A percentile compares a stretch with the other conserved stretches of the same genome.
Conservation (phyloP, 1,140 invertebrate species). For the Nephotettix cincticeps region DNA sequence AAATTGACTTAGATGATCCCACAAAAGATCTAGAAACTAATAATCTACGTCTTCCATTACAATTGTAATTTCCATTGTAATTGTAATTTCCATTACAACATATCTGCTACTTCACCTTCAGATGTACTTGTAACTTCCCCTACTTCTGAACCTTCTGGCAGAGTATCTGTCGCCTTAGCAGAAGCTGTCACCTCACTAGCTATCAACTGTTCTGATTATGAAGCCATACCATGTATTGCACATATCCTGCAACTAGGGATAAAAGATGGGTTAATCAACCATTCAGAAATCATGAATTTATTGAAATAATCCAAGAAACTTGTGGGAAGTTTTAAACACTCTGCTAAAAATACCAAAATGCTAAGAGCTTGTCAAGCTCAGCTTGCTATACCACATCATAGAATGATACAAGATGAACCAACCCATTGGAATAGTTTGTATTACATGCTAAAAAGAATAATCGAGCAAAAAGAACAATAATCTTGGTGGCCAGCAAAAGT, state of each 20-base stretch:
- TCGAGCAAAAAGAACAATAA: neutral
- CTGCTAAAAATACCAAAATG: neutral
- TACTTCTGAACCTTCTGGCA: neutral
- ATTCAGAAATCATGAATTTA: slow-evolving; percentile 44
- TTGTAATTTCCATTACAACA: neutral
- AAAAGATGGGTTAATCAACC: slow-evolving; percentile 1
- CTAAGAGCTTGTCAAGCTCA: neutral
- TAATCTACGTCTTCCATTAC: neutral
- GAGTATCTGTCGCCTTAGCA: too few species aligned
- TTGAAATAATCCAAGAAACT: slow-evolving; percentile 44
- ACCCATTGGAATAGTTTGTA: neutral
- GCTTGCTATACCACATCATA: slow-evolving; percentile 34
- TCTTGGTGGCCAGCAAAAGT: neutral
- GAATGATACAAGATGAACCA: slow-evolving; percentile 35
- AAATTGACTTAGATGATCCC: too few species aligned
- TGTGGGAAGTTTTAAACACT: neutral
- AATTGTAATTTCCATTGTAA: neutral
- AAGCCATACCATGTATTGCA: neutral
- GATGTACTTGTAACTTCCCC: neutral
- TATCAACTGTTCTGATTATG: neutral
- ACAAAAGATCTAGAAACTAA: too few species aligned
- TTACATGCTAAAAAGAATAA: neutral
- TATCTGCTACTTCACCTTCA: neutral
- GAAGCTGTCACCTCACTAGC: neutral
- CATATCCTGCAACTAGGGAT: neutral